A percentile compares a stretch with the other conserved stretches of the same genome.
These are phyloP conservation scores for Anoplophora glabripennis DNA, from an alignment of 1,140 invertebrate genomes.

Conservation along the genomic window DNA sequence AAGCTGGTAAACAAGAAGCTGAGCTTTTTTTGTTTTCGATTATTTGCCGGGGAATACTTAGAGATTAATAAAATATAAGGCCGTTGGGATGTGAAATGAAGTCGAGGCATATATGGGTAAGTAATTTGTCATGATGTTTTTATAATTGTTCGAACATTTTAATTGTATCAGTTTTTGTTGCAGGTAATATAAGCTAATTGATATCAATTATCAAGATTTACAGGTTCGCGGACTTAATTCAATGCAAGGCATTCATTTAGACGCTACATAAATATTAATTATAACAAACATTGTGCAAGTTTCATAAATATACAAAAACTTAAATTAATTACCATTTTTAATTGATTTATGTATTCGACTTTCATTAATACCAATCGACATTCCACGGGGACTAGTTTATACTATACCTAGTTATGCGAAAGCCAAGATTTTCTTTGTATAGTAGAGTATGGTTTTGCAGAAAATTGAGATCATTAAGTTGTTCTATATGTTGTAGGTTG, in stretches of 20 bases:
- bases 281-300: conserved; percentile 33
- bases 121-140: conserved; percentile 42
- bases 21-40: conserved; percentile 5
- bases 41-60: conserved; percentile 11
- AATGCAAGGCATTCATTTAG: conserved; percentile 21
- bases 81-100: background rate
- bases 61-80: conserved; percentile 18
- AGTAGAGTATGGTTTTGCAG: no score
- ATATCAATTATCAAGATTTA: conserved; percentile 44
- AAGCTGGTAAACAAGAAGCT: background rate
- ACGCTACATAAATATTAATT: conserved; percentile 36
- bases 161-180: conserved; percentile 39
- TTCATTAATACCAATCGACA: conserved; percentile 9
- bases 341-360: conserved; percentile 34
- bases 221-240: conserved; percentile 31
- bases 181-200: conserved; percentile 35
- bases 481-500: no score
- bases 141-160: conserved; percentile 35
- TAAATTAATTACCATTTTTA: conserved; percentile 35
- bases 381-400: background rate
- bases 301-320: conserved; percentile 30
- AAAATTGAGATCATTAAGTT: no score
- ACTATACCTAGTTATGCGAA: no score
- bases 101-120: conserved; percentile 28
- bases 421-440: no score